phyloP scores from a whole-genome alignment of 1,140 invertebrate genomes.

The Magallana gigas region DNA sequence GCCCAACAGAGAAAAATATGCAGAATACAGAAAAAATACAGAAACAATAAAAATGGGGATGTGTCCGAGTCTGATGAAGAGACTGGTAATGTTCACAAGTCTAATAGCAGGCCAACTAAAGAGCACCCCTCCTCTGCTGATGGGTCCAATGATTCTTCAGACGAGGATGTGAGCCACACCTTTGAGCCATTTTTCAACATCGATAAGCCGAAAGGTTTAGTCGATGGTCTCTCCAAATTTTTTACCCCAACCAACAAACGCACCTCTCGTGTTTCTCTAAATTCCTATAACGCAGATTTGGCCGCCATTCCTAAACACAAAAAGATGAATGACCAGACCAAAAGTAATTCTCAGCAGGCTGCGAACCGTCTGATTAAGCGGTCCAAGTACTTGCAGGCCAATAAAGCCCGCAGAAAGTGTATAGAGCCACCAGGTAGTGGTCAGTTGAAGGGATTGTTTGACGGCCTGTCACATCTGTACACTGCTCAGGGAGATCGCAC shows the following conservation, averaged over 20 bases:
- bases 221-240: conserved; percentile 78
- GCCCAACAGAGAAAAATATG: conserved; percentile 54
- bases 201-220: conserved; percentile 76
- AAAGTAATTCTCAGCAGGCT: conserved; percentile 74
- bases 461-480: conserved; percentile 91
- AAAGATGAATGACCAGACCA: conserved; percentile 52
- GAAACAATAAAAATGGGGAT: conserved; percentile 58
- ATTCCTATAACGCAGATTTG: conserved; percentile 66
- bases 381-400: conserved; percentile 74
- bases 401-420: conserved; percentile 67
- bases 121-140: conserved; percentile 60
- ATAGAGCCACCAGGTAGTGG: conserved; percentile 80
- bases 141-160: conserved; percentile 65
- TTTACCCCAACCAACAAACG: conserved; percentile 79
- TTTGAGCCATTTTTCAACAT: conserved; percentile 72
- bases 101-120: conserved; percentile 46
- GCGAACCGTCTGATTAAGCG: conserved; percentile 75
- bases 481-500: conserved; percentile 84
- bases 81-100: conserved; percentile 64
- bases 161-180: conserved; percentile 65
- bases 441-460: conserved; percentile 88
- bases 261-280: conserved; percentile 77
- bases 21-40: conserved; percentile 57
- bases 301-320: conserved; percentile 59
- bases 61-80: conserved; percentile 57